These are phyloP conservation scores for Paralichthys olivaceus DNA, from an alignment of 2,113 vertebrate species.

Conservation along the genomic window DNA sequence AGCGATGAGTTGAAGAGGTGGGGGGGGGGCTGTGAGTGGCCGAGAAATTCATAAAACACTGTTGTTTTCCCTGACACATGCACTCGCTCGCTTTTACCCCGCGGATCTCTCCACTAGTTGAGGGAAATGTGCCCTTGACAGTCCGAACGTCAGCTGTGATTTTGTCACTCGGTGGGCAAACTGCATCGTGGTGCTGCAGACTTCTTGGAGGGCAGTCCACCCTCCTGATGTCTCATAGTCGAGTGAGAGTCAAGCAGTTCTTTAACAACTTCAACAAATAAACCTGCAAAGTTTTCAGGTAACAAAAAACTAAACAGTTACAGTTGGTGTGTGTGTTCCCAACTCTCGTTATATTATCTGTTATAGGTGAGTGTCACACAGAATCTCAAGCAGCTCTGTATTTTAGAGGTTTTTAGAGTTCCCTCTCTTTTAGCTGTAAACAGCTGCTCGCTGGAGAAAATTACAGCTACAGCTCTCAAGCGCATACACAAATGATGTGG, in stretches of 20 bases:
- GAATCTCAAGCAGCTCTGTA: conserved; percentile 41
- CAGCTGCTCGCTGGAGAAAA: conserved; percentile 27
- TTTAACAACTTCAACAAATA: conserved; percentile 43
- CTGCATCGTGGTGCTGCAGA: conserved; percentile 47
- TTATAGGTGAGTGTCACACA: not conserved
- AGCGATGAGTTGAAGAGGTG: not conserved
- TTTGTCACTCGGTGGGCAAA: conserved; percentile 76
- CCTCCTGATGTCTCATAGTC: conserved; percentile 45
- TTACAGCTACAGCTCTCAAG: conserved; percentile 47
- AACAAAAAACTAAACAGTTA: not conserved
- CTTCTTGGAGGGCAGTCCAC: conserved; percentile 48
- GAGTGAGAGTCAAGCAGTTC: conserved; percentile 24
- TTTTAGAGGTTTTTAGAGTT: conserved; percentile 38
- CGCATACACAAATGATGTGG: conserved; percentile 50
- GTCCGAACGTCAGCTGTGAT: conserved; percentile 75
- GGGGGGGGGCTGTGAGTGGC: conserved; percentile 49
- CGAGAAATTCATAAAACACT: conserved; percentile 76
- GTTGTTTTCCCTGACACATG: conserved; percentile 66
- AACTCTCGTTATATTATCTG: conserved; percentile 28
- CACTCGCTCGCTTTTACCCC: conserved; percentile 60
- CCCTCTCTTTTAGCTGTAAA: conserved; percentile 28
- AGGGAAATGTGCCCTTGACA: conserved; percentile 76
- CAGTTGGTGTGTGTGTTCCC: not conserved
- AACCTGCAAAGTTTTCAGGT: conserved; percentile 1
- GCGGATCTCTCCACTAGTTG: conserved; percentile 65